These are phyloP conservation scores for Argentina silus DNA, from an alignment of 2,797 vertebrate species.

Conservation along the genomic window DNA sequence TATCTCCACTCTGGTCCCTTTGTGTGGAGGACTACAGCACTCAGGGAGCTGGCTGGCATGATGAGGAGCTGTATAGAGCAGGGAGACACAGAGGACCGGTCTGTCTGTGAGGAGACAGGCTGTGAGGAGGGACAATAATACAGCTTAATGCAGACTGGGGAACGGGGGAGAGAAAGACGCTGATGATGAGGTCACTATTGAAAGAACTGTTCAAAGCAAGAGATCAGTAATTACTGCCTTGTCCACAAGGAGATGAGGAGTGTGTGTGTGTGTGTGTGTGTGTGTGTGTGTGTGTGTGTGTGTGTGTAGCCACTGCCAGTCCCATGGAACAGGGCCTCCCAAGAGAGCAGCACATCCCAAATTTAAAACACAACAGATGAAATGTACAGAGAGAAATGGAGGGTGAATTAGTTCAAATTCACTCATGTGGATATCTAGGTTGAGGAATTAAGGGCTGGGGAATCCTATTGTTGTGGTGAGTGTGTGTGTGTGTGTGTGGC, in stretches of 20 bases:
- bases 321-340: neutral
- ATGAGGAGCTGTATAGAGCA: neutral
- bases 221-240: slow-evolving; percentile 29
- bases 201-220: slow-evolving; percentile 27
- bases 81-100: neutral
- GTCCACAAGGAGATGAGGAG: neutral
- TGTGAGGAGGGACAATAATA: neutral
- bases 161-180: slow-evolving; percentile 1
- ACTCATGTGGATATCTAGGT: neutral
- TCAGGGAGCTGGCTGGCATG: neutral
- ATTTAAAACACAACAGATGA: neutral
- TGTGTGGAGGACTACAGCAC: slow-evolving; percentile 17
- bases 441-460: neutral
- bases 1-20: slow-evolving; percentile 40
- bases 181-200: slow-evolving; percentile 45
- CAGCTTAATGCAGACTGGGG: neutral
- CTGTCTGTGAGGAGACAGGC: neutral
- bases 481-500: neutral
- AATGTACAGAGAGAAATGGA: neutral
- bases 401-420: neutral
- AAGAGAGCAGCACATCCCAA: neutral
- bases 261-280: slow-evolving; percentile 9
- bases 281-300: neutral
- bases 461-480: neutral
- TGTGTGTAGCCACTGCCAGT: neutral